Percentiles rank a stretch among this genome's conserved stretches.
phyloP scores from a whole-genome alignment of 2,797 vertebrate species.

The Avahi laniger region DNA sequence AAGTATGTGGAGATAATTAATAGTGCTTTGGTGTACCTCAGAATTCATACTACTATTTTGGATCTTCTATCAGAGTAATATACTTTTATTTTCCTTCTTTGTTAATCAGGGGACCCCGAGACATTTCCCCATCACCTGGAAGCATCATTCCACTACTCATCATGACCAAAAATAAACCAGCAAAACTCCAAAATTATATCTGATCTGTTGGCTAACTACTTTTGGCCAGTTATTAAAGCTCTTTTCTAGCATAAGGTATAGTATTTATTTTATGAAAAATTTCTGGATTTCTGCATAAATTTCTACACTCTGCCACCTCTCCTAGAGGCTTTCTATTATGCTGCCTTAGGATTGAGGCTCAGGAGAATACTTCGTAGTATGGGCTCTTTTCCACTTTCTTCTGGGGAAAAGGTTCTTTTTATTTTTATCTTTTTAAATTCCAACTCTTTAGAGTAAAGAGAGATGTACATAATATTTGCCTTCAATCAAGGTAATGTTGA shows the following conservation, averaged over 20 bases:
- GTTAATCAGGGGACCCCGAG: neutral
- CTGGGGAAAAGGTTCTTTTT: neutral
- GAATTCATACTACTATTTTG: neutral
- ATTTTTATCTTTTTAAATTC: neutral
- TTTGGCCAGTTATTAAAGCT: neutral
- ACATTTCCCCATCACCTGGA: neutral
- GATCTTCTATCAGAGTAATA: neutral
- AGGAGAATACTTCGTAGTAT: neutral
- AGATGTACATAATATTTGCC: neutral
- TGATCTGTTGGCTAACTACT: neutral
- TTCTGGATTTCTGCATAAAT: conserved; percentile 5
- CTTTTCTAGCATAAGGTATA: neutral
- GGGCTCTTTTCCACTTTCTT: neutral
- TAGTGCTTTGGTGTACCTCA: neutral
- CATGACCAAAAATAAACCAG: neutral
- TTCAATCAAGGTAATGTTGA: conserved; percentile 19
- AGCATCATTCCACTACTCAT: neutral
- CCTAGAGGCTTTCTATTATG: neutral
- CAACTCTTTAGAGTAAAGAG: neutral
- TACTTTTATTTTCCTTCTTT: neutral
- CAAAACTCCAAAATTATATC: neutral
- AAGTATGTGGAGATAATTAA: conserved; percentile 41
- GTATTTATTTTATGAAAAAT: neutral
- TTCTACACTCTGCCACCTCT: neutral
- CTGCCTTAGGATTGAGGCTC: neutral